Base-by-base conservation (phyloP, 2,888 invertebrate species). In the Hoplodrina blanda region DNA sequence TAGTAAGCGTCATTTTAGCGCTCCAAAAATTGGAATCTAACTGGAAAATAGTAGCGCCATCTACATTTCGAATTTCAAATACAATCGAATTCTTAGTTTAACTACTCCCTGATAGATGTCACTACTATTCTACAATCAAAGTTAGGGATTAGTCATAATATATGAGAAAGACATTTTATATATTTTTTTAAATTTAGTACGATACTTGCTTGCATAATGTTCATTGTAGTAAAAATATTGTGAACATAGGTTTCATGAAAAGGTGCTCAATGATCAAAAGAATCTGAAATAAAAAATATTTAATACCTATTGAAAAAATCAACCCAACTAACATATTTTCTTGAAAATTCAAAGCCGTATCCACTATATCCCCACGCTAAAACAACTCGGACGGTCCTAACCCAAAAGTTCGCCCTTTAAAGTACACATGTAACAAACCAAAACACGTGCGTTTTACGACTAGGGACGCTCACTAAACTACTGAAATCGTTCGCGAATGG, bases 371-470 rank as follows among this genome's bases (percentile, higher is more conserved):
- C 83, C 79, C 53, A 73, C 88, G 68, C 44, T 17, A 68, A 73
- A 78, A 78, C 79, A 89, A 85, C 88, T 94, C 93, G 94, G 94
- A 92, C 94, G 90, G 91, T 90, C 92, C 92, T 92, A 87, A 91
- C 92, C 94, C 93, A 90, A 94, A 94, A 94, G 90, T 95, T 94
- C 87, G 91, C 91, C 92, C 92, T 92, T 92, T 91, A 93, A 91
- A 91, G 87, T 93, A 93, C 94, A 93, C 93, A 93, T 94, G 94
- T 95, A 93, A 89, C 89, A 85, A 84, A 86, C 89, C 89, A 90
- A 90, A 90, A 91, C 95, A 94, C 92, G 95, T 96, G 95, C 91
- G 92, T 93, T 95, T 96, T 96, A 96, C 93, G 94, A 94, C 88
- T 78, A 87, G 85, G 85, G 85, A 85, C 84, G 84, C 60, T 60